Base-by-base conservation (phyloP, 2,113 vertebrate genomes). In the Hippoglossus stenolepis region DNA sequence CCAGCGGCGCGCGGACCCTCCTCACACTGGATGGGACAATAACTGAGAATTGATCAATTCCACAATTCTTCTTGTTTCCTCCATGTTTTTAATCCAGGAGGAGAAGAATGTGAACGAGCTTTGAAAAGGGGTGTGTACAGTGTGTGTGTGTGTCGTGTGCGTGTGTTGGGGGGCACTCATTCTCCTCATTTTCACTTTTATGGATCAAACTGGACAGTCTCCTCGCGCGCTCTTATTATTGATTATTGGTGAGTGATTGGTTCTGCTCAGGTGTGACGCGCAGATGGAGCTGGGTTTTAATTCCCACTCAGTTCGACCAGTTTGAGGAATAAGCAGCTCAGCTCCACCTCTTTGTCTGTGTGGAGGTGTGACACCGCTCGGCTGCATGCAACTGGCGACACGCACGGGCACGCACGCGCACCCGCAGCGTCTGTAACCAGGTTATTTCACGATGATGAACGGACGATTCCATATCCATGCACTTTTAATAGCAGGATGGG, bases 71-170 rank as follows among this genome's bases (percentile, higher is more conserved):
- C 51, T 21, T 54, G 8, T 54, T 20, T 54, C 18, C 18, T 20
- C 7, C 51, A 5, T 54, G 13, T 49, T 54, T 54, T 54, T 21
- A n/a, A n/a, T 18, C 5, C 5, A 9, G 18, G 2, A 53, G 43
- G 23, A 57, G 56, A 59, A 66, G 66, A 62, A 78, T 51, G 84
- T 83, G 84, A 80, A 86, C 85, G 90, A 72, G 89, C 89, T 57
- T 63, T 0, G 28, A 73, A 91, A 90, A 91, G 91, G 90, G 89
- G 92, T 89, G 90, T 92, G 90, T 91, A 14, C 86, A 51, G 49
- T 20, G 47, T 49, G 79, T 43, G 40, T 43, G 40, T 43, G 40
- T 38, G 35, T 24, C 38, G 38, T 40, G 38, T 11, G 28, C 28
- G 31, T 38, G 35, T 38, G 35, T 10, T 10, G 35, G 35, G 35